These are phyloP conservation scores for Amblyteles armatorius DNA, from an alignment of 2,888 invertebrate genomes.

Conservation along the genomic window DNA sequence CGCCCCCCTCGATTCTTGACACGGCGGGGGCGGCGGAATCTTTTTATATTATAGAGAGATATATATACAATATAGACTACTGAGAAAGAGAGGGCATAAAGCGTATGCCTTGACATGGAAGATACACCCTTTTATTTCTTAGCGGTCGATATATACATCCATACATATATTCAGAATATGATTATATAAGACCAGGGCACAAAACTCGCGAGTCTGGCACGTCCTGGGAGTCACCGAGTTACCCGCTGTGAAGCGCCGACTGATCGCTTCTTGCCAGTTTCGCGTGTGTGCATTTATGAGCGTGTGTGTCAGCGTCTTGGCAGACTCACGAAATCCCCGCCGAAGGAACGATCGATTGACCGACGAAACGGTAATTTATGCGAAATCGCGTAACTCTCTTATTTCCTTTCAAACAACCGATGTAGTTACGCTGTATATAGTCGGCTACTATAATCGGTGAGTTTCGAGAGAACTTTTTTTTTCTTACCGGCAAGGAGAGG, in stretches of 20 bases:
- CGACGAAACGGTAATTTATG: conserved; percentile 42
- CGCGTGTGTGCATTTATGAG: not conserved
- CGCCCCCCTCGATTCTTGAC: too few relatives aligned
- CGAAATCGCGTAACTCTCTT: conserved; percentile 43
- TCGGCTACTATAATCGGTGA: conserved; percentile 1
- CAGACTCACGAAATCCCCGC: conserved; percentile 23
- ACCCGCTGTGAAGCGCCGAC: conserved; percentile 18
- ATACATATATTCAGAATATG: not conserved
- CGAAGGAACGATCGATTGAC: conserved; percentile 31
- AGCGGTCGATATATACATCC: too few relatives aligned
- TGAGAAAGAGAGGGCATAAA: too few relatives aligned
- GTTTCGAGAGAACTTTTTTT: not conserved
- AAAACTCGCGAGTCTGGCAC: conserved; percentile 14
- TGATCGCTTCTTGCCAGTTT: not conserved
- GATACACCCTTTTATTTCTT: too few relatives aligned
- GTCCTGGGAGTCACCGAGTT: conserved; percentile 13
- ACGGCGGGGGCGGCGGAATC: too few relatives aligned
- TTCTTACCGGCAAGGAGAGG: not conserved
- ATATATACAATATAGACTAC: too few relatives aligned
- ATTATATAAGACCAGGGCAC: not conserved
- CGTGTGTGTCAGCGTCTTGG: not conserved
- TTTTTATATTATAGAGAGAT: too few relatives aligned
- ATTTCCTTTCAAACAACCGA: not conserved
- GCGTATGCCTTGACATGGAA: too few relatives aligned
- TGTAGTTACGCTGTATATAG: conserved; percentile 3